phyloP scores from a whole-genome alignment of 2,113 vertebrate genomes.

The Chaetura pelagica region DNA sequence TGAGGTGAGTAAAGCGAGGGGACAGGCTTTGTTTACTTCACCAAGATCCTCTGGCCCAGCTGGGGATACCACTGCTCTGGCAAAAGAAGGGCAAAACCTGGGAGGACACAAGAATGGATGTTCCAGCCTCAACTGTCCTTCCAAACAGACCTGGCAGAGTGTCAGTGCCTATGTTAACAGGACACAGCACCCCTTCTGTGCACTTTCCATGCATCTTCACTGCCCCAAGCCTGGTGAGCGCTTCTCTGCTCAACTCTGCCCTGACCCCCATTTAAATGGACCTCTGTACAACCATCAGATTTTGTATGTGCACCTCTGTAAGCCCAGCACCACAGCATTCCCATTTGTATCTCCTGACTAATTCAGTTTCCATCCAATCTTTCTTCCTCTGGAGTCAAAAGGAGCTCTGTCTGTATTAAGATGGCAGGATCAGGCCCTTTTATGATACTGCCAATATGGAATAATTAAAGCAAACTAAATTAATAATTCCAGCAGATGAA shows the following conservation, averaged over 20 bases:
- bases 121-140: not conserved
- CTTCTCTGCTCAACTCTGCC: not conserved
- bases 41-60: not conserved
- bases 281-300: not conserved
- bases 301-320: not conserved
- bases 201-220: not conserved
- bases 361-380: not conserved
- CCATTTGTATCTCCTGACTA: not conserved
- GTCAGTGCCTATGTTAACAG: not conserved
- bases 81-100: not conserved
- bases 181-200: not conserved
- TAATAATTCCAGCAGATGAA: constrained; percentile 64
- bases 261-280: not conserved
- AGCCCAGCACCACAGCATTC: not conserved
- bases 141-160: not conserved
- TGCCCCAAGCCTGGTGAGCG: not conserved
- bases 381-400: not conserved
- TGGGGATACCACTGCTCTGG: not conserved
- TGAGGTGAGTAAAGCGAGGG: not conserved
- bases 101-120: not conserved
- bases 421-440: not conserved
- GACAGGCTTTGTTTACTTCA: not conserved
- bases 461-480: constrained; percentile 63
- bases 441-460: constrained; percentile 20
- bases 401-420: not conserved